phyloP scores from a whole-genome alignment of 2,797 vertebrate genomes.

The Gadopsis marmoratus region DNA sequence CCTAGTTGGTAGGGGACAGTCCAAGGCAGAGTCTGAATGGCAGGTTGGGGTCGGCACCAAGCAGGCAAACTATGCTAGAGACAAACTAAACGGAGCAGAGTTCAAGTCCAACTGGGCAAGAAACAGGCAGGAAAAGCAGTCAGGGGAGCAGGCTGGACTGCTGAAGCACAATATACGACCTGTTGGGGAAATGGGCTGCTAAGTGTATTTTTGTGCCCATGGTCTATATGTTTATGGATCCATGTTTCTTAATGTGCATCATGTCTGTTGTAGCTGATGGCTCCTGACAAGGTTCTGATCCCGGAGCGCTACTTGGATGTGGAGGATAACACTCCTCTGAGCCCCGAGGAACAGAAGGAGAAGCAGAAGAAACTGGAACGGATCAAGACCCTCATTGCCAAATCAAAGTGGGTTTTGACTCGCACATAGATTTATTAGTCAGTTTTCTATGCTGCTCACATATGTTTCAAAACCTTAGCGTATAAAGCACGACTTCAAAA shows the following conservation, averaged over 20 bases:
- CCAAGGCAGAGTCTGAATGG: too few relatives aligned
- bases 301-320: slow-evolving; percentile 91
- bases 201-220: neutral
- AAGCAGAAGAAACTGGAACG: slow-evolving; percentile 97
- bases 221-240: neutral
- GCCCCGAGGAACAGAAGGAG: slow-evolving; percentile 93
- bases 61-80: neutral
- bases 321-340: slow-evolving; percentile 89
- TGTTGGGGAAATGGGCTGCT: too few relatives aligned
- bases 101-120: too few relatives aligned
- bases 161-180: too few relatives aligned
- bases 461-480: neutral
- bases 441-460: neutral
- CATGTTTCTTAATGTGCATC: neutral
- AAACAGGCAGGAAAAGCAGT: neutral
- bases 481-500: neutral
- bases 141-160: neutral
- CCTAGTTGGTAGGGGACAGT: neutral
- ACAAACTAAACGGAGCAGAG: neutral
- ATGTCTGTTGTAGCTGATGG: slow-evolving; percentile 83
- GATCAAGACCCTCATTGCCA: slow-evolving; percentile 97
- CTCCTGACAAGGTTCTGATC: slow-evolving; percentile 92
- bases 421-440: neutral
- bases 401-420: slow-evolving; percentile 89
- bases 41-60: neutral